A percentile compares a stretch with the other conserved stretches of the same genome.
phyloP scores from a whole-genome alignment of 2,113 vertebrate genomes.

The Pongo pygmaeus region DNA sequence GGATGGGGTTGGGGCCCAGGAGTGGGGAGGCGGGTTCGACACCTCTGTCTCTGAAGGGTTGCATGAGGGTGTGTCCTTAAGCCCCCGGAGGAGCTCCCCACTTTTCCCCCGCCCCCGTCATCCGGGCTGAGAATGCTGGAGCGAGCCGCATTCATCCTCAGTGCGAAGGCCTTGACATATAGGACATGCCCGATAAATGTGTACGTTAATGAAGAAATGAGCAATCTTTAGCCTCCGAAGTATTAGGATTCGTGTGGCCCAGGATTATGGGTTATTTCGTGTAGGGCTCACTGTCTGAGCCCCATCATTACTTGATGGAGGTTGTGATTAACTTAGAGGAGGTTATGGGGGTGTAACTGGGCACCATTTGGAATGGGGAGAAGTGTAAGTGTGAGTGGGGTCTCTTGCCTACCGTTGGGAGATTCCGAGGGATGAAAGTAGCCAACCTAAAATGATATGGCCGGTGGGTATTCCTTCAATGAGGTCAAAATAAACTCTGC shows the following conservation, averaged over 20 bases:
- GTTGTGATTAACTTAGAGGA: not conserved
- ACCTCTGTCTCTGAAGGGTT: accelerated
- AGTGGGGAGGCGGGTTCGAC: not conserved
- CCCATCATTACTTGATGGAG: not conserved
- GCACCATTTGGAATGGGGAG: not conserved
- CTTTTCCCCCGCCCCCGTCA: not conserved
- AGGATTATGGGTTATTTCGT: not conserved
- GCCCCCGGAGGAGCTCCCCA: not conserved
- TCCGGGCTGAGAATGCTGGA: not conserved
- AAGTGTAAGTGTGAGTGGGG: not conserved
- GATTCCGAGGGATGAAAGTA: not conserved
- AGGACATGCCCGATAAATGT: not conserved
- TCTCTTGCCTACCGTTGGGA: not conserved
- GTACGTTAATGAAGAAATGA: not conserved
- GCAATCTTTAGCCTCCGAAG: not conserved
- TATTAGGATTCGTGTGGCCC: not conserved
- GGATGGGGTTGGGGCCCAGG: not conserved
- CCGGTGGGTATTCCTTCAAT: not conserved
- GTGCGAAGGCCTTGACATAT: not conserved
- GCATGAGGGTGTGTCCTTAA: not conserved
- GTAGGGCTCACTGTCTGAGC: not conserved
- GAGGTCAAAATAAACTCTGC: not conserved
- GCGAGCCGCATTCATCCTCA: not conserved
- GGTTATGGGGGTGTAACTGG: not conserved
- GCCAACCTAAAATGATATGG: not conserved